Evolutionary conservation across 1,140 invertebrate genomes (phyloP), one percentile per base, ranked within the genome.

Genomic region (Gryllus bimaculatus): DNA sequence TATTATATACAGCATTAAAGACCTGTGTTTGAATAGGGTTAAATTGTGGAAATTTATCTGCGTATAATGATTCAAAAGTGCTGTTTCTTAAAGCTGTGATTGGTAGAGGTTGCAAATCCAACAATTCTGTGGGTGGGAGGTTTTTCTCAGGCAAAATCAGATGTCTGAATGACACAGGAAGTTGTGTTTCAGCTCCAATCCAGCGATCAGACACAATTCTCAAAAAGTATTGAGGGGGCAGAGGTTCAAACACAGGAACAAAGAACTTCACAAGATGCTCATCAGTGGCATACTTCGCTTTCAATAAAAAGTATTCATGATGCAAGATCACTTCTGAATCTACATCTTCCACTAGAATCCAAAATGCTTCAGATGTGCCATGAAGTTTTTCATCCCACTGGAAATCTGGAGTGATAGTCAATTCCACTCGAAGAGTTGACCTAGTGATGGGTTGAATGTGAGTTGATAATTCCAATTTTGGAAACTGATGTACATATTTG

Each of bases 1-100:
- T 96, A 87, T 99, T 99, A 86, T 99, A 99, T 0, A 99, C 93
- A 0, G 98, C 95, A 85, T 99, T 99, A 85, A 99, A 99, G 8
- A 99, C 98, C 89, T 99, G 98, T 0, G 98, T 99, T 85, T 99
- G 98, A 81, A 99, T 99, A 0, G 98, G 96, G 88, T 99, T 99
- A 85, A 99, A 99, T 85, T 98, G 95, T 15, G 92, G 92, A 83
- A 99, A 97, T 81, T 92, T 92, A 8, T 96, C 91, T 8, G 87
- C 87, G 83, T 99, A 99, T 8, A 99, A 86, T 8, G 88, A 86
- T 85, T 99, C 97, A 85, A 94, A 99, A 75, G 91, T 90, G 0
- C 91, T 86, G 85, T 99, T 98, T 81, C 96, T 83, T 10, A 96
- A 83, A 10, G 94, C 95, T 0, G 94, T 94, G 49, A 93, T 93